These are phyloP conservation scores for Tineola bisselliella DNA, from an alignment of 2,888 invertebrate genomes.

Conservation along the genomic window DNA sequence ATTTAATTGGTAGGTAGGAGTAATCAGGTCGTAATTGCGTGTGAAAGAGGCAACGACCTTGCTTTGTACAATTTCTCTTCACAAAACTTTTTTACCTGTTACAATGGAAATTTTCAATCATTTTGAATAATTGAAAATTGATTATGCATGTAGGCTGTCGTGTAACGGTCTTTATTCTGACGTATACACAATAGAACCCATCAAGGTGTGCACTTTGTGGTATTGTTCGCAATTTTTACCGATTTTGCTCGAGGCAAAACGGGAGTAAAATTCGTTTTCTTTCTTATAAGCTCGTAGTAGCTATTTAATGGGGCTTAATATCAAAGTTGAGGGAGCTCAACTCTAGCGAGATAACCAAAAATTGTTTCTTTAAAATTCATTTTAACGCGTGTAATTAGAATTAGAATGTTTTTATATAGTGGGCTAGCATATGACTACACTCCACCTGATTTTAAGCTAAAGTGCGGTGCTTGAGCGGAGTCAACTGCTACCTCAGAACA, in stretches of 20 bases:
- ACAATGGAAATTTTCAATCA: background rate
- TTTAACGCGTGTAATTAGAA: background rate
- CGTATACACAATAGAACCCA: conserved; percentile 2
- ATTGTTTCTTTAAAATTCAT: background rate
- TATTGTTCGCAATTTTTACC: background rate
- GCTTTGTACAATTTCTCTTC: background rate
- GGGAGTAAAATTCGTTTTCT: background rate
- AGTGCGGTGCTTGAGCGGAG: too few species aligned
- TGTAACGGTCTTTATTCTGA: background rate
- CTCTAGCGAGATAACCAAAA: background rate
- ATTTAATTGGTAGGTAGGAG: background rate
- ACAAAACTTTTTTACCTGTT: background rate
- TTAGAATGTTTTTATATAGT: too few species aligned
- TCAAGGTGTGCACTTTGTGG: background rate
- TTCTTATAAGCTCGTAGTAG: background rate
- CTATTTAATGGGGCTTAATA: background rate
- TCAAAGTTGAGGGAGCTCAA: background rate
- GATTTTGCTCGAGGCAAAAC: background rate
- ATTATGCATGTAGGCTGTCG: background rate
- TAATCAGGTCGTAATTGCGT: background rate
- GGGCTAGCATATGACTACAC: too few species aligned
- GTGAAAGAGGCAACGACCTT: background rate
- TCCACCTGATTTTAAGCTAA: too few species aligned
- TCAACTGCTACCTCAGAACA: too few species aligned
- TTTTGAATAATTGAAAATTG: background rate